phyloP scores from a whole-genome alignment of 1,140 invertebrate genomes.

The Drosophila sechellia region DNA sequence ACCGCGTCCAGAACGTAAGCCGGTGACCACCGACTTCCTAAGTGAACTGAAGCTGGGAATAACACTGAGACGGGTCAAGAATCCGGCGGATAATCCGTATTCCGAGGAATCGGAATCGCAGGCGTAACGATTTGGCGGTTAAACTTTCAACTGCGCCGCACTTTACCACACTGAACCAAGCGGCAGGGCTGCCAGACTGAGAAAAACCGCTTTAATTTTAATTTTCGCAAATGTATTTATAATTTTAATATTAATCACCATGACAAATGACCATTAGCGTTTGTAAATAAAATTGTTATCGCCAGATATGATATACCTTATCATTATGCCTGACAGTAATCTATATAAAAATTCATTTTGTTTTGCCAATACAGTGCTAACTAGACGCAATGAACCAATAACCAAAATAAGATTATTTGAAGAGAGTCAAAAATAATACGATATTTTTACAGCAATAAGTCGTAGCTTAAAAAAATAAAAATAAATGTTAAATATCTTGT shows the following conservation, averaged over 20 bases:
- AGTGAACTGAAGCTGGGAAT: constrained; percentile 75
- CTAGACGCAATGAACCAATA: not conserved
- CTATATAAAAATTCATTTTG: not conserved
- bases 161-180: constrained; percentile 15
- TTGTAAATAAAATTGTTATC: constrained; percentile 41
- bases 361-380: not conserved
- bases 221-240: constrained; percentile 16
- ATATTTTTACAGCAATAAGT: not conserved
- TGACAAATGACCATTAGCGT: constrained; percentile 27
- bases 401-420: not conserved
- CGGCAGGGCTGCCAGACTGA: constrained; percentile 32
- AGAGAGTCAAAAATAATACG: not conserved
- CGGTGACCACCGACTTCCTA: constrained; percentile 60
- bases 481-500: not conserved
- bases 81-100: constrained; percentile 64
- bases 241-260: constrained; percentile 31
- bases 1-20: constrained; percentile 65
- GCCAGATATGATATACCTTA: constrained; percentile 15
- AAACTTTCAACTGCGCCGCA: constrained; percentile 10
- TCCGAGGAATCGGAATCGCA: constrained; percentile 73
- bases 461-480: not conserved
- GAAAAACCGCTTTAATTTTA: constrained; percentile 2
- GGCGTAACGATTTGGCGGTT: constrained; percentile 34
- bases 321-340: not conserved
- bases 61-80: constrained; percentile 64